Evolutionary conservation across 2,113 vertebrate species (phyloP), one percentile per base, ranked within the genome.

Genomic region (Hypomesus transpacificus): DNA sequence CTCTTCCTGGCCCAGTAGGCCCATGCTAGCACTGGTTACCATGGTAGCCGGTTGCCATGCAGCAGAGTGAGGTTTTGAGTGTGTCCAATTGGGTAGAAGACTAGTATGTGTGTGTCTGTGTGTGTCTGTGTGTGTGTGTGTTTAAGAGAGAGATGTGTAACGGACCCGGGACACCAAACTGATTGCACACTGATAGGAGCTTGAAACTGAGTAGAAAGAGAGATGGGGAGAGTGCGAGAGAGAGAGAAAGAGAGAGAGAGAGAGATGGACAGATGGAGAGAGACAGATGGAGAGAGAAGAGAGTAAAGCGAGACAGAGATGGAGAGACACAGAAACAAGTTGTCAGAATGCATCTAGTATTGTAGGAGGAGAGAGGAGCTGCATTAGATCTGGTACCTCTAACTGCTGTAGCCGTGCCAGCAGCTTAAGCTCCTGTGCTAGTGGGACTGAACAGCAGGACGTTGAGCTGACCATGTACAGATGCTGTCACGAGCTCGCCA

Each of bases 1-100:
- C 63, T 64, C 31, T 54, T 20, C 73, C 54, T 73, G 34, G 9
- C 46, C 78, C 71, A 70, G 71, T 78, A 81, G 77, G 82, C 70
- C 77, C 63, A 57, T 72, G 82, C 69, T 82, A 84, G 82, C 66
- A 78, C 60, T 69, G 74, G 90, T 92, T 92, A 89, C 89, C 77
- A 91, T 90, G 90, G 87, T 82, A 90, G 82, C 77, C 16, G 68
- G 91, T 92, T 92, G 86, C 90, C 86, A 90, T 80, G 90, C 82
- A 86, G 83, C 78, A 70, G 51, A 73, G 75, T 58, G 16, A 71
- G 82, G 70, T 82, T 83, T 86, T 75, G 58, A 21, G 46, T 34
- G 61, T 26, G 60, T 52, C 54, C 66, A 51, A 24, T 50, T 16
- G 20, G 66, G 52, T n/a, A 26, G 66, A 54, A 52, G 50, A 2